Percentiles rank a stretch among this genome's conserved stretches.
phyloP scores from a whole-genome alignment of 2,888 invertebrate genomes.

The Cabera pusaria region DNA sequence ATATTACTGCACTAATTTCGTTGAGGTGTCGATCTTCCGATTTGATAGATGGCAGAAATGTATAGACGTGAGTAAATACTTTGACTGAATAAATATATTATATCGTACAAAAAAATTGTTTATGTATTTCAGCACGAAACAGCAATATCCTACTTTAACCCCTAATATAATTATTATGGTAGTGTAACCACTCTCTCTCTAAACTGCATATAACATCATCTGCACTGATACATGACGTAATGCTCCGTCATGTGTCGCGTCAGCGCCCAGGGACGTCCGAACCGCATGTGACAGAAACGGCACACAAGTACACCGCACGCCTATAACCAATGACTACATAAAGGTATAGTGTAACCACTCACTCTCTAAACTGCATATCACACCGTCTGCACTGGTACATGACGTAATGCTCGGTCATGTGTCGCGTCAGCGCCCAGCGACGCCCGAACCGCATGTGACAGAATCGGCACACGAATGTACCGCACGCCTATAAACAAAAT shows the following conservation, averaged over 20 bases:
- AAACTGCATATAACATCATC: constrained; percentile 60
- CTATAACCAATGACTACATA: constrained; percentile 44
- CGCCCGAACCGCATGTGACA: constrained; percentile 67
- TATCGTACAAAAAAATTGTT: no score
- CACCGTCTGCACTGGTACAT: constrained; percentile 56
- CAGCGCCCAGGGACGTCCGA: constrained; percentile 52
- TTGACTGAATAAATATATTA: no score
- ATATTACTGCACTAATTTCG: no score
- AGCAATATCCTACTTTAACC: no score
- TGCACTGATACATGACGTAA: constrained; percentile 50
- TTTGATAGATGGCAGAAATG: no score
- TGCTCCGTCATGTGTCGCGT: constrained; percentile 54
- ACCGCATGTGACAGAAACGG: constrained; percentile 65
- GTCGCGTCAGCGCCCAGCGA: constrained; percentile 45
- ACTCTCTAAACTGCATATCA: constrained; percentile 63
- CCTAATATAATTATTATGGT: no score
- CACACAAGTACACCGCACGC: constrained; percentile 56
- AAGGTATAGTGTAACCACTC: no score
- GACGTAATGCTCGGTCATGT: constrained; percentile 55
- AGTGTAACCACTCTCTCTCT: constrained; percentile 69
- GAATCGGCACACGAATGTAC: constrained; percentile 61
- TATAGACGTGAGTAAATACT: no score
- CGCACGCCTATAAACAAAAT: constrained; percentile 42
- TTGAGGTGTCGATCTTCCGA: no score
- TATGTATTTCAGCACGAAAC: no score